Base-by-base conservation (phyloP, 2,113 vertebrate genomes). In the Cavia porcellus region DNA sequence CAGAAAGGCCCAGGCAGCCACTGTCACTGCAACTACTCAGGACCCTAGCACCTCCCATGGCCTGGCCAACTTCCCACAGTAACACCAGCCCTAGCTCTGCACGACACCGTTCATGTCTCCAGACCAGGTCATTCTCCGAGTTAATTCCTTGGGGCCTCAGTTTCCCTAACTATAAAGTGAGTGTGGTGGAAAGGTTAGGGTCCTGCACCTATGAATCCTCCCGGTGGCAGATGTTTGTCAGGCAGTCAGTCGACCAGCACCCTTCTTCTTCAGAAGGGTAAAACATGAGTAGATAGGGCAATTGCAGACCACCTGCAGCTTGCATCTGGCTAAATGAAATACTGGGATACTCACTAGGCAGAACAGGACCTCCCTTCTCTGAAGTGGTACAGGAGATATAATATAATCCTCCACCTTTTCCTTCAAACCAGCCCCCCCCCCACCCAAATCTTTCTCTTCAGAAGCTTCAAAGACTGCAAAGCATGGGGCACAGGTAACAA, bases 141-240 rank as follows among this genome's bases (percentile, higher is more conserved):
- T 93, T 84, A 95, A 92, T 19, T 17, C 86, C 52, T 35, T 15
- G n/a, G 57, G 68, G 59, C 52, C 81, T 97, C 85, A 61, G 70
- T 93, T 96, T 95, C 72, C 77, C 55, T 80, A 74, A 72, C 24
- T 70, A n/a, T 59, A 85, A 72, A 94, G 89, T 62, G 32, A 45
- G n/a, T 74, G 17, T 47, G 32, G 10, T 86, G 19, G 38, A 83
- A 59, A 28, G 57, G 64, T 82, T 66, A 61, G 15, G n/a, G 38
- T 35, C 59, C 50, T 82, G 6, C 50, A 93, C 50, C 79, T 91
- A 28, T 89, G 52, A 57, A 70, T 59, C 38, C 77, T 86, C 57
- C 38, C 81, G 68, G 70, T 90, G 20, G 62, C 80, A 50, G n/a
- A 77, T 72, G 61, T 35, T 45, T 57, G 28, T 70, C 70, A 64